phyloP scores from a whole-genome alignment of 2,797 vertebrate species.

The Novumbra hubbsi region DNA sequence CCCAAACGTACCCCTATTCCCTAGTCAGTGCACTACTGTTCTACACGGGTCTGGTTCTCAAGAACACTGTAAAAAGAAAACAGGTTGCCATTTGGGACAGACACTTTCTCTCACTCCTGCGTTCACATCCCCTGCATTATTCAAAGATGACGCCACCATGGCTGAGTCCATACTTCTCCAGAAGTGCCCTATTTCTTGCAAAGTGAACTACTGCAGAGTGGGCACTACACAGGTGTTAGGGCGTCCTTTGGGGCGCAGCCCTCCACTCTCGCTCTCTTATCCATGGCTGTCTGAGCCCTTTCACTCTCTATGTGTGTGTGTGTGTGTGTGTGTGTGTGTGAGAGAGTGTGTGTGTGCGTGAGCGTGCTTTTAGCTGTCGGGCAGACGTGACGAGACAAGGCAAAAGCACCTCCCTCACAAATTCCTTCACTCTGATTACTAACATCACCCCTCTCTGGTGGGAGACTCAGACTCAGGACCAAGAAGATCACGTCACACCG shows the following conservation, averaged over 20 bases:
- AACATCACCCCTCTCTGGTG: constrained; percentile 11
- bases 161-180: neutral
- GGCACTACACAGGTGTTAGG: neutral
- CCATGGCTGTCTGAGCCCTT: constrained; percentile 10
- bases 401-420: constrained; percentile 21
- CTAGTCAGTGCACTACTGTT: neutral
- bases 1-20: neutral
- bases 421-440: constrained; percentile 32
- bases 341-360: neutral
- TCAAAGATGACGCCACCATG: constrained; percentile 42
- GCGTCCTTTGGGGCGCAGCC: neutral
- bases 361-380: neutral
- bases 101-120: constrained; percentile 42
- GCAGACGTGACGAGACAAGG: neutral
- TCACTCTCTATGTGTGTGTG: neutral
- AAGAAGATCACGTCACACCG: neutral
- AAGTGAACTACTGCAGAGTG: neutral
- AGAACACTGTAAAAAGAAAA: neutral
- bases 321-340: neutral
- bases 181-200: neutral
- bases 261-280: constrained; percentile 13
- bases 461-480: neutral
- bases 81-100: constrained; percentile 32
- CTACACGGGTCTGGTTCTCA: neutral
- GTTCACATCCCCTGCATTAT: constrained; percentile 49